Evolutionary conservation across 2,888 invertebrate species (phyloP).

Genomic region (Drosophila formosana): DNA sequence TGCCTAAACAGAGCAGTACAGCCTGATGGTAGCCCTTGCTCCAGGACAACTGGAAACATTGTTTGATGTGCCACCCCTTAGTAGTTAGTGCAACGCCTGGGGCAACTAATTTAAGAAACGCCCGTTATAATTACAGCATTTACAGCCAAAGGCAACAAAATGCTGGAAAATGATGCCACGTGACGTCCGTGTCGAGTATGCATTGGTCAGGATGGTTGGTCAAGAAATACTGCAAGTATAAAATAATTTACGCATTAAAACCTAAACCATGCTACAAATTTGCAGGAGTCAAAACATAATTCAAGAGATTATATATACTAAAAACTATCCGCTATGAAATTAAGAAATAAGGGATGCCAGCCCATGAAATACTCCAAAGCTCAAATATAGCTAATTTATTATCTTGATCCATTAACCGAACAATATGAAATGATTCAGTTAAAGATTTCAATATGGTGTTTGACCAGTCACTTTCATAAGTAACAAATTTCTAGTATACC

Average conservation of each 20-base stretch:
- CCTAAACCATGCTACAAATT: too few relatives aligned
- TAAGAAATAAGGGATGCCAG: neutral
- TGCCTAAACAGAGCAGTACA: constrained; percentile 24
- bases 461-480: neutral
- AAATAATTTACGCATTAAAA: too few relatives aligned
- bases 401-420: neutral
- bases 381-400: neutral
- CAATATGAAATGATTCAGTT: neutral
- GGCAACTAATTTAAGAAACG: constrained; percentile 72
- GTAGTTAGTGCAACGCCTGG: constrained; percentile 27
- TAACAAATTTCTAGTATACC: neutral
- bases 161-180: constrained; percentile 76
- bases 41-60: neutral
- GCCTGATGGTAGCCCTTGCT: constrained; percentile 17
- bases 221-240: constrained; percentile 10
- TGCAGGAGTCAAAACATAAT: too few relatives aligned
- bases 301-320: too few relatives aligned
- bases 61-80: neutral
- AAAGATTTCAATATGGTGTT: too few relatives aligned
- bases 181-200: constrained; percentile 64
- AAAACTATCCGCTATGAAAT: too few relatives aligned
- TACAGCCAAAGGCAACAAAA: constrained; percentile 47
- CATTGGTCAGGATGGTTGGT: constrained; percentile 3
- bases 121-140: constrained; percentile 65
- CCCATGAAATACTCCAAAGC: neutral